Percentiles rank a stretch among this genome's conserved stretches.
phyloP scores from a whole-genome alignment of 2,797 vertebrate species.

The Cyclopterus lumpus region DNA sequence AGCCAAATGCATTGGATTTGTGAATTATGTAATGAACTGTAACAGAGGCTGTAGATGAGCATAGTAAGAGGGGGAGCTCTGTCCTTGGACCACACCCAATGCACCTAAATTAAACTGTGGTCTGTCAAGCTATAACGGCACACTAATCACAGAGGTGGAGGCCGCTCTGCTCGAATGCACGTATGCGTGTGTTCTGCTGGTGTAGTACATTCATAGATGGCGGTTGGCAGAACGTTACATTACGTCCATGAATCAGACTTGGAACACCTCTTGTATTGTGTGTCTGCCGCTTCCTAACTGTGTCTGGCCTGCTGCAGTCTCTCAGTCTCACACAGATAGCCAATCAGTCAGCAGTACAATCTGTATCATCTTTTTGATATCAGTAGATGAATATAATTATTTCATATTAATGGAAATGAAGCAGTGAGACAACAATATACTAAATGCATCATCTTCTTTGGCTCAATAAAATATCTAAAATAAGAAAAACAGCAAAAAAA shows the following conservation, averaged over 20 bases:
- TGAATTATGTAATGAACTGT: constrained; percentile 18
- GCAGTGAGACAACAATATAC: background rate
- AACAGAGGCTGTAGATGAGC: constrained; percentile 9
- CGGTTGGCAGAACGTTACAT: background rate
- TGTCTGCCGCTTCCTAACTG: constrained; percentile 4
- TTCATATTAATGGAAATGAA: background rate
- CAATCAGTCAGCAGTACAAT: background rate
- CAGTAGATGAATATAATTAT: background rate
- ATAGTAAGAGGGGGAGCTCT: constrained; percentile 22
- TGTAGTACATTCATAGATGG: constrained; percentile 37
- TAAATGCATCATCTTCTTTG: background rate
- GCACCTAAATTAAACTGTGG: constrained; percentile 68
- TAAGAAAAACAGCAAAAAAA: background rate
- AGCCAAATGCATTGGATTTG: constrained; percentile 3
- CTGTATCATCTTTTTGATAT: background rate
- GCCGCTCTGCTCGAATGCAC: constrained; percentile 25
- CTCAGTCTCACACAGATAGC: background rate
- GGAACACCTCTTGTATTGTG: background rate
- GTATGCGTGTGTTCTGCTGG: constrained; percentile 22
- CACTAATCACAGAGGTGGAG: constrained; percentile 67
- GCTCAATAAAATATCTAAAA: background rate
- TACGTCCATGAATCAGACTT: constrained; percentile 22
- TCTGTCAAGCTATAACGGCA: constrained; percentile 46
- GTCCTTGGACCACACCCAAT: constrained; percentile 71
- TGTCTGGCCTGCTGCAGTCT: background rate